Base-by-base conservation (phyloP, 37 sponge, comb jelly and placozoan genomes). In the Halichondria panicea region DNA sequence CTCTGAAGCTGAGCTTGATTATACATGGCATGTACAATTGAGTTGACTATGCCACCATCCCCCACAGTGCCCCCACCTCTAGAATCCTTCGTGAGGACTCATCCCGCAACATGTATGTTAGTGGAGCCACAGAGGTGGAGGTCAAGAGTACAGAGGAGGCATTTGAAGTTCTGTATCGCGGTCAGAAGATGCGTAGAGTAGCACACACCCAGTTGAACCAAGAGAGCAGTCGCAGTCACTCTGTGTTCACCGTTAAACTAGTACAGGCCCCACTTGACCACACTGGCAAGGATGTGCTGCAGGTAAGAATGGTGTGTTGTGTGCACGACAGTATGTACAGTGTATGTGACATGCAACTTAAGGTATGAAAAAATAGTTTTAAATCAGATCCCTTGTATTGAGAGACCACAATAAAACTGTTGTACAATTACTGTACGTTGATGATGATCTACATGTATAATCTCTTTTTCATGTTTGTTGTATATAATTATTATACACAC, bases 61-160 rank as follows among this genome's bases (percentile, higher is more conserved):
- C n/a, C n/a, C 70, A 39, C 38, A 91, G 93, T 36, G 77, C 90
- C 1, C 89, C 87, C 3, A 82, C 84, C 58, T 90, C 91, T 21
- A 93, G 86, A 65, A 76, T 30, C 35, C 71, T 96, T 43, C 69
- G 94, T 24, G 97, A 93, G 39, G 94, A 93, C 72, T 13, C 62
- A 24, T 33, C 33, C 31, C 88, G 72, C 55, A 84, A 90, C 80
- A 98, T 98, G 99, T 98, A 91, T 64, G 92, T 95, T 25, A 86
- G 77, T 54, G 94, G 90, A 38, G 92, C 68, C 7, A 90, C 80
- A 12, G 99, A 98, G 70, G 91, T 93, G 15, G 96, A 95, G 68
- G 99, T 98, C 70, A 93, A 88, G 85, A 91, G 84, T 64, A 91
- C 99, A 46, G 94, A 93, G 64, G 99, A 95, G 63, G 96, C 99